Conservation (phyloP, 2,113 vertebrate genomes). For the Sander lucioperca region DNA sequence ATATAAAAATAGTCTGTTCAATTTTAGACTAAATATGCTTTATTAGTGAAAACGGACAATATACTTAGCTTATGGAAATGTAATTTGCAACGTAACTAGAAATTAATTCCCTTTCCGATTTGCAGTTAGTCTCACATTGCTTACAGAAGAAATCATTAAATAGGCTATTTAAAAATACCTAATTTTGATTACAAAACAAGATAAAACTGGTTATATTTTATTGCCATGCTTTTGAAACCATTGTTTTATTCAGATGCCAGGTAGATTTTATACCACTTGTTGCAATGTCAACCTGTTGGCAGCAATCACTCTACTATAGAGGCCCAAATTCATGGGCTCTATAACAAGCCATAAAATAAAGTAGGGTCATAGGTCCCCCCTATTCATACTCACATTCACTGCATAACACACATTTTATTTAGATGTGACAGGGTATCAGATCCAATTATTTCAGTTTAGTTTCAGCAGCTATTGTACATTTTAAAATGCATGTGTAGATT, state of each 20-base stretch:
- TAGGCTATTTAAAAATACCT: not conserved
- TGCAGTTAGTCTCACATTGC: not conserved
- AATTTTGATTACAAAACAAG: not conserved
- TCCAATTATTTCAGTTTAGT: not conserved
- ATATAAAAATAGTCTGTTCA: too few relatives aligned
- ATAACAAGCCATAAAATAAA: slow-evolving; percentile 5
- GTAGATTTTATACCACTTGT: not conserved
- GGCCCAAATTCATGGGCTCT: not conserved
- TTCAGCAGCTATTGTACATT: not conserved
- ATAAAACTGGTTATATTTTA: not conserved
- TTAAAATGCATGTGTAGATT: not conserved
- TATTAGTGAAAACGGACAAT: not conserved
- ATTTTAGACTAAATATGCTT: not conserved
- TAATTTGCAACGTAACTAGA: not conserved
- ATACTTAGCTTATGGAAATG: not conserved
- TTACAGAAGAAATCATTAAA: not conserved
- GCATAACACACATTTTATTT: not conserved
- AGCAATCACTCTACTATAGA: not conserved
- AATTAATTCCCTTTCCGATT: not conserved
- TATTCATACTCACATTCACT: not conserved
- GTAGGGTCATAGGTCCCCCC: not conserved
- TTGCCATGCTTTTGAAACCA: not conserved
- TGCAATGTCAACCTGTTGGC: not conserved
- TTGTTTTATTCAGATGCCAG: not conserved
- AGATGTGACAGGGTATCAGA: not conserved